phyloP scores from a whole-genome alignment of 2,888 invertebrate species.

The Microctonus aethiopoides region DNA sequence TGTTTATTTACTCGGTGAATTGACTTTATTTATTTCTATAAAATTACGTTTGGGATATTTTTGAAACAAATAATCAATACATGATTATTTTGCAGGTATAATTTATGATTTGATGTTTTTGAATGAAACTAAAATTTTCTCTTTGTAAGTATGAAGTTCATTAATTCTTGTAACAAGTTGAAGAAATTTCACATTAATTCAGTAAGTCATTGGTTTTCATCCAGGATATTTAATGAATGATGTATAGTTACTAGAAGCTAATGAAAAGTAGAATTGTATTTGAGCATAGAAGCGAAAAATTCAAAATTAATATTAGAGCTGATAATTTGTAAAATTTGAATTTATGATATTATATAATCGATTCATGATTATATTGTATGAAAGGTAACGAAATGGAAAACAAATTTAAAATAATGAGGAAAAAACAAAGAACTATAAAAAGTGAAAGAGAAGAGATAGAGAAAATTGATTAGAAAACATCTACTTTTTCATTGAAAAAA shows the following conservation, averaged over 20 bases:
- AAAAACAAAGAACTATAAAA: slow-evolving; percentile 24
- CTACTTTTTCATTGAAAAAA: slow-evolving; percentile 34
- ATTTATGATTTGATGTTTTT: no score
- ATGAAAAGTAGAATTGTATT: neutral
- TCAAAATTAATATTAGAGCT: slow-evolving; percentile 32
- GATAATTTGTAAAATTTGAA: slow-evolving; percentile 41
- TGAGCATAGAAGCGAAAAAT: neutral
- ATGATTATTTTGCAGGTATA: no score
- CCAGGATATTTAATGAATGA: neutral
- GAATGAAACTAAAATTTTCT: no score
- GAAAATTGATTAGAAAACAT: slow-evolving; percentile 18
- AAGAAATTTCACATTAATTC: neutral
- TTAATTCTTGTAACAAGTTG: neutral
- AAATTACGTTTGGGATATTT: no score
- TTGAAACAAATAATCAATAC: no score
- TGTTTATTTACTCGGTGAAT: slow-evolving; percentile 48
- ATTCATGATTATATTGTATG: slow-evolving; percentile 38
- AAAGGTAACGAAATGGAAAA: slow-evolving; percentile 15
- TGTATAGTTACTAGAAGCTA: neutral
- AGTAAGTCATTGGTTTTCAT: neutral
- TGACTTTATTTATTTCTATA: slow-evolving; percentile 48
- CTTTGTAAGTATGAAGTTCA: neutral
- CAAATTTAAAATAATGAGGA: neutral
- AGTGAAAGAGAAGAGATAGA: no score
- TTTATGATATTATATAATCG: slow-evolving; percentile 40